Conservation (phyloP, 2,888 invertebrate species). For the Cephus sareptanus region DNA sequence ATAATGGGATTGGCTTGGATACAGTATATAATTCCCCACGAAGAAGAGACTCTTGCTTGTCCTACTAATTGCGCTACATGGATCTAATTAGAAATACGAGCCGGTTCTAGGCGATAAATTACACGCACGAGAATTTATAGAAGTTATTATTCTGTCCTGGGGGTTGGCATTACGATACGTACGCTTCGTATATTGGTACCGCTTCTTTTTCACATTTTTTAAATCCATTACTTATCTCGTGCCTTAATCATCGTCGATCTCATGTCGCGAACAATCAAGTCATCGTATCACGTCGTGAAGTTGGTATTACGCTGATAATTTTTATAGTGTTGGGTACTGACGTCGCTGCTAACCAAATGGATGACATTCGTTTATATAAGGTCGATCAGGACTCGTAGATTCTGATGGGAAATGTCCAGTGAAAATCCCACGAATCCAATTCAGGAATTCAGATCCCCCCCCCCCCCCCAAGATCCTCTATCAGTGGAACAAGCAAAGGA, state of each 20-base stretch:
- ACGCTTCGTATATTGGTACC: neutral
- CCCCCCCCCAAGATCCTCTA: neutral
- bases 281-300: neutral
- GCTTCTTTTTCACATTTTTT: neutral
- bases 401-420: neutral
- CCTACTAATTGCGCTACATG: constrained; percentile 10
- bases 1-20: neutral
- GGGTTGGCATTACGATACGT: neutral
- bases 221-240: neutral
- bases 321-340: neutral
- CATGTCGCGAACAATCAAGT: neutral
- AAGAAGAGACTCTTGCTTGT: constrained; percentile 6
- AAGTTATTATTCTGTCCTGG: neutral
- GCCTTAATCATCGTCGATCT: neutral
- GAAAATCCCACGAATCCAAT: neutral
- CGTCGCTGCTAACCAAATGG: neutral
- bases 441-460: neutral
- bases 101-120: constrained; percentile 1
- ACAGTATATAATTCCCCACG: neutral
- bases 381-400: neutral
- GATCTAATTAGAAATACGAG: constrained; percentile 12
- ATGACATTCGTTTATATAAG: neutral
- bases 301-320: neutral
- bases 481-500: neutral
- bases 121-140: neutral